phyloP scores from a whole-genome alignment of 2,888 invertebrate genomes.

The Temnothorax ravouxi region DNA sequence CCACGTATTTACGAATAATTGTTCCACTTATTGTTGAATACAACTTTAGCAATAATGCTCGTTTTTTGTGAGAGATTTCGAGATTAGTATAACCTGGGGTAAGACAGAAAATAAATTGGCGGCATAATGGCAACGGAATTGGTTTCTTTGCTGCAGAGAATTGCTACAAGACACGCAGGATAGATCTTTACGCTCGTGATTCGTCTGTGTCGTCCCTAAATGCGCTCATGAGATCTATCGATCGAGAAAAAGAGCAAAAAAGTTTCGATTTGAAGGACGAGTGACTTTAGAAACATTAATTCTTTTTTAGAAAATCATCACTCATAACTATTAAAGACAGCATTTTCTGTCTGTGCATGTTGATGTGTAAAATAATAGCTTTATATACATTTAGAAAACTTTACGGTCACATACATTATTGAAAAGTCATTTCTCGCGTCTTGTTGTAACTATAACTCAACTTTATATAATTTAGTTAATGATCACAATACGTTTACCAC shows the following conservation, averaged over 20 bases:
- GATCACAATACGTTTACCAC: neutral
- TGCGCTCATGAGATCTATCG: neutral
- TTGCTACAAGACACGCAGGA: constrained; percentile 45
- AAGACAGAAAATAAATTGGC: constrained; percentile 44
- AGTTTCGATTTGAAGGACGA: constrained; percentile 19
- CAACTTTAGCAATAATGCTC: neutral
- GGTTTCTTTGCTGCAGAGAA: constrained; percentile 44
- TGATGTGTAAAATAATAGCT: constrained; percentile 3
- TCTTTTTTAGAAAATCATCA: neutral
- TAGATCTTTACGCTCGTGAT: constrained; percentile 35
- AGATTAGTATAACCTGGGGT: constrained; percentile 42
- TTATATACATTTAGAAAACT: neutral
- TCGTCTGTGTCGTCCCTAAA: constrained; percentile 39
- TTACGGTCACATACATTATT: neutral
- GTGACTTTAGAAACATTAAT: neutral
- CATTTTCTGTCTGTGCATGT: neutral
- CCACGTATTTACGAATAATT: constrained; percentile 30
- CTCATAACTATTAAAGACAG: neutral
- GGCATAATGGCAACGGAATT: constrained; percentile 37
- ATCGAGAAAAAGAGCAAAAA: neutral
- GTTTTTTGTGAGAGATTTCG: constrained; percentile 18
- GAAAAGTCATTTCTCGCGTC: neutral
- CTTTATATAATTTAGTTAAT: neutral
- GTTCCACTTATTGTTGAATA: neutral
- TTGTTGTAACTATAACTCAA: no score